Conservation (phyloP, 2,888 invertebrate species). For the Zygogramma bicolorata region DNA sequence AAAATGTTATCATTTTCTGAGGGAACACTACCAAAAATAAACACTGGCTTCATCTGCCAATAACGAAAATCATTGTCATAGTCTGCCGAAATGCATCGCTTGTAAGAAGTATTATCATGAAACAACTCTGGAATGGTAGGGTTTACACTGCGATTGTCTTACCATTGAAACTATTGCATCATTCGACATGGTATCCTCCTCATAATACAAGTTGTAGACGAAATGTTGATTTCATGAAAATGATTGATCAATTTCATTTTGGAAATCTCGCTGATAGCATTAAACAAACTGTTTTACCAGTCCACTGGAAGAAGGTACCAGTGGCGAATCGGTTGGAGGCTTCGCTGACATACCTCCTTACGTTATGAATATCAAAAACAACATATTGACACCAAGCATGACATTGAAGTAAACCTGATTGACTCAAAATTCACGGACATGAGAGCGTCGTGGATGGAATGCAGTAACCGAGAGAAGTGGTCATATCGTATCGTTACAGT, state of each 20-base stretch:
- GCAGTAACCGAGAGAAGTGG: constrained; percentile 47
- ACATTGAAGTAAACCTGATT: constrained; percentile 44
- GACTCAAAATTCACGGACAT: constrained; percentile 24
- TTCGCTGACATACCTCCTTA: constrained; percentile 56
- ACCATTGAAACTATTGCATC: neutral
- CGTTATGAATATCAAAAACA: constrained; percentile 46
- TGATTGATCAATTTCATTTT: constrained; percentile 15
- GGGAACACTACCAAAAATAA: neutral
- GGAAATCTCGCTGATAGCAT: constrained; percentile 22
- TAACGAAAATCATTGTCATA: neutral
- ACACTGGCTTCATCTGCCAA: neutral
- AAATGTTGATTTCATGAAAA: neutral
- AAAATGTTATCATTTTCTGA: neutral
- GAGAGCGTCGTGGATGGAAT: constrained; percentile 33
- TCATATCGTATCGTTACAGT: constrained; percentile 49
- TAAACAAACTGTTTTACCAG: neutral
- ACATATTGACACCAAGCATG: constrained; percentile 33
- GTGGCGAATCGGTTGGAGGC: neutral
- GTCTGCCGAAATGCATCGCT: neutral
- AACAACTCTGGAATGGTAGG: neutral
- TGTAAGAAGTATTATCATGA: neutral
- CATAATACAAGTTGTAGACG: neutral
- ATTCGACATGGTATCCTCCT: constrained; percentile 6
- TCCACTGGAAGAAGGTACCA: neutral
- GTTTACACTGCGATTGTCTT: neutral